A percentile compares a stretch with the other conserved stretches of the same genome.
Evolutionary conservation across 2,113 vertebrate species (phyloP).

Genomic region (Varanus salvator): DNA sequence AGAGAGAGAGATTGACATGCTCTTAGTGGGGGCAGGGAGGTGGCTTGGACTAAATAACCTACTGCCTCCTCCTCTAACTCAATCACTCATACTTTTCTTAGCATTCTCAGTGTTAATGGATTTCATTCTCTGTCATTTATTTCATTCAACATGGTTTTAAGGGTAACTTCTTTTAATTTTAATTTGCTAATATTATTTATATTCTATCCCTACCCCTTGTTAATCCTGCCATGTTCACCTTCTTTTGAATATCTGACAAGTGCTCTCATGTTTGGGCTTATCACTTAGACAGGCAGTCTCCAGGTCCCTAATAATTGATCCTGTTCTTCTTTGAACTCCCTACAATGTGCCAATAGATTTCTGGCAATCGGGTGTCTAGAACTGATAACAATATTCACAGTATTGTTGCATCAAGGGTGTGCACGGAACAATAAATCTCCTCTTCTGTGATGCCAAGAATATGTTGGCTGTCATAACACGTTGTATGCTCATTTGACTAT

Average conservation of each 20-base stretch:
- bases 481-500: slow-evolving; percentile 25
- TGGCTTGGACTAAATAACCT: background rate
- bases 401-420: slow-evolving; percentile 5
- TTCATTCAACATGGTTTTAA: slow-evolving; percentile 7
- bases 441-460: slow-evolving; percentile 13
- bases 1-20: background rate
- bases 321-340: slow-evolving; percentile 46
- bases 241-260: slow-evolving; percentile 36
- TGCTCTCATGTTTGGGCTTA: slow-evolving; percentile 25
- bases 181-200: slow-evolving; percentile 8
- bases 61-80: background rate
- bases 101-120: background rate
- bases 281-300: slow-evolving; percentile 41
- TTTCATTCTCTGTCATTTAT: slow-evolving; percentile 2
- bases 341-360: slow-evolving; percentile 47
- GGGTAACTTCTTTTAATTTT: background rate
- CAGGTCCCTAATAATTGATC: slow-evolving; percentile 17
- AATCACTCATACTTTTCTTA: background rate
- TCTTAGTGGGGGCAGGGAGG: too few relatives aligned
- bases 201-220: background rate
- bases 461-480: slow-evolving; percentile 30
- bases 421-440: slow-evolving; percentile 11
- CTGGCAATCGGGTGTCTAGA: slow-evolving; percentile 42
- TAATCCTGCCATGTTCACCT: slow-evolving; percentile 19
- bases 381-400: slow-evolving; percentile 19